Conservation (phyloP, 2,113 vertebrate genomes). For the Corapipo altera region DNA sequence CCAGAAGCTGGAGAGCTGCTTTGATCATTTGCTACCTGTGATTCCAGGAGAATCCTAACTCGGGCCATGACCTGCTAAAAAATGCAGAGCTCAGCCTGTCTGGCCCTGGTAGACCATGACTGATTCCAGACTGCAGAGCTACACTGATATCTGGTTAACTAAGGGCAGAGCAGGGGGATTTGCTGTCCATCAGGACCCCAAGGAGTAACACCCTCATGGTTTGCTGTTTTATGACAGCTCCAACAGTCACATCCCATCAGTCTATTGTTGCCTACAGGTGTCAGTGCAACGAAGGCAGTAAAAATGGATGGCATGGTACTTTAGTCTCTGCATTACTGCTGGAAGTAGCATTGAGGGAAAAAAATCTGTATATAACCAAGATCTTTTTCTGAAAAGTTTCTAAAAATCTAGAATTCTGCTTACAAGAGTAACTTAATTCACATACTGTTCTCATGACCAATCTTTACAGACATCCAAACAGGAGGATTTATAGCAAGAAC, state of each 20-base stretch:
- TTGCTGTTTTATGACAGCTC: background rate
- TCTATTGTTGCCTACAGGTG: background rate
- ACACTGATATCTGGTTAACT: rapidly evolving
- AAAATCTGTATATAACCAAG: rapidly evolving
- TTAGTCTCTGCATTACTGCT: background rate
- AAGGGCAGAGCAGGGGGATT: background rate
- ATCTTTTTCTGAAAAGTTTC: background rate
- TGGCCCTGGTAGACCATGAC: background rate
- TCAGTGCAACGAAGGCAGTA: background rate
- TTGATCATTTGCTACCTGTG: background rate
- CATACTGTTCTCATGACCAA: rapidly evolving
- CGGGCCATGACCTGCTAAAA: background rate
- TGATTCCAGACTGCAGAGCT: background rate
- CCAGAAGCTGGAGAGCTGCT: background rate
- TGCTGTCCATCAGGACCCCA: background rate
- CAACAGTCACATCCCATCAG: background rate
- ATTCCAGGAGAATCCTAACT: background rate
- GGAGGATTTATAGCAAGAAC: background rate
- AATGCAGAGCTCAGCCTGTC: background rate
- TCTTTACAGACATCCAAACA: background rate
- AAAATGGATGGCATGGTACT: background rate
- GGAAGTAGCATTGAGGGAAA: background rate
- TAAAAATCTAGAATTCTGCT: background rate
- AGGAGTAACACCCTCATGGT: background rate
- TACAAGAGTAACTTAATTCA: background rate